A percentile compares a stretch with the other conserved stretches of the same genome.
Evolutionary conservation across 2,113 vertebrate genomes (phyloP).

Genomic region (Apteryx mantelli): DNA sequence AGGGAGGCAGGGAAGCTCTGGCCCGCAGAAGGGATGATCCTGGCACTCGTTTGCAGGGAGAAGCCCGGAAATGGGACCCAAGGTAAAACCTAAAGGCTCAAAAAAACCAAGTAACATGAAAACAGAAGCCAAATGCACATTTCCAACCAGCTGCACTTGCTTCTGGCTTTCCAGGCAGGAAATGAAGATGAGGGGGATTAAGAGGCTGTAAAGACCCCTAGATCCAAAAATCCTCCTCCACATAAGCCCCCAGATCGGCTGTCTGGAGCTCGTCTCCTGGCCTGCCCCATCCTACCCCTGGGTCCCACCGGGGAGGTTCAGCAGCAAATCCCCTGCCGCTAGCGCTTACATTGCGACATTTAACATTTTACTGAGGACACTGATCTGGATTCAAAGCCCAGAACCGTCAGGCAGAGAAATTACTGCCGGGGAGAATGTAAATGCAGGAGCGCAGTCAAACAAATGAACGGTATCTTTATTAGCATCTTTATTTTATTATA

Average conservation of each 20-base stretch:
- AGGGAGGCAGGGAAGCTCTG: background rate
- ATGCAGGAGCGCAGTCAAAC: background rate
- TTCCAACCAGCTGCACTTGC: background rate
- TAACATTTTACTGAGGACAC: background rate
- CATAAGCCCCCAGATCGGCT: background rate
- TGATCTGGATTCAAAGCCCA: background rate
- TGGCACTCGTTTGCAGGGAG: background rate
- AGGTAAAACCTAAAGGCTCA: background rate
- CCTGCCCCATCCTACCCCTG: background rate
- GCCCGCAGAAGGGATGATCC: too few relatives aligned
- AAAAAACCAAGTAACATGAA: background rate
- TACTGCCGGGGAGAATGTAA: background rate
- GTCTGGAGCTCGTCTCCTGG: too few relatives aligned
- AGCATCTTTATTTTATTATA: background rate
- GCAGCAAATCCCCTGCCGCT: background rate
- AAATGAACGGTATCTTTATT: background rate
- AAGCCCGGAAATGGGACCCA: background rate
- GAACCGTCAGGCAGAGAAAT: background rate
- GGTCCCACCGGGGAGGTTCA: background rate
- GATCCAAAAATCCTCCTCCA: background rate
- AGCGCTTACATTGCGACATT: background rate
- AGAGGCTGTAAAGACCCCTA: background rate
- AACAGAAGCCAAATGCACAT: background rate
- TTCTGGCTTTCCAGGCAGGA: too few relatives aligned
- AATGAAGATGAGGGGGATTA: background rate